Conservation (phyloP, 2,797 vertebrate species). For the Tympanoctomys barrerae region DNA sequence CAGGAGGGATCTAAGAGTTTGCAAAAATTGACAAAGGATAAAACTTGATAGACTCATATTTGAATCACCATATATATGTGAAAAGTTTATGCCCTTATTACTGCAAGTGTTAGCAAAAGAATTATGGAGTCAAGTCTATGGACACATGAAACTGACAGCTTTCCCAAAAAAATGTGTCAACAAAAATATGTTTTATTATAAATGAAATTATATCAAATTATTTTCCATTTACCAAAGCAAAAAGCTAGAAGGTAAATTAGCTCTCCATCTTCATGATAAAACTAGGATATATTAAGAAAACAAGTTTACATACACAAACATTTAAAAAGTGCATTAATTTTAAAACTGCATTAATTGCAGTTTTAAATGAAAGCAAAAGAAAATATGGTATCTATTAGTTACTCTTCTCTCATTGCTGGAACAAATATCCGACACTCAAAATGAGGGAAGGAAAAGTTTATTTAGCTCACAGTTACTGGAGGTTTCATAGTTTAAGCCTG, state of each 20-base stretch:
- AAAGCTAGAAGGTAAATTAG: not conserved
- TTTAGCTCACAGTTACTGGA: no score
- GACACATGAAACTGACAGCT: not conserved
- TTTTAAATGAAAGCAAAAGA: constrained; percentile 21
- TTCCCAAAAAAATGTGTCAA: not conserved
- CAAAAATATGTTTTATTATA: not conserved
- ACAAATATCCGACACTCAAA: no score
- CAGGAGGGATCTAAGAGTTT: not conserved
- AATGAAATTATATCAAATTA: constrained; percentile 32
- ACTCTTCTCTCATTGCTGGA: no score
- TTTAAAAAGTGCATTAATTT: constrained; percentile 57
- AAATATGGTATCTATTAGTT: not conserved
- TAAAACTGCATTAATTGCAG: not conserved
- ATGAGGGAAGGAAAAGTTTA: no score
- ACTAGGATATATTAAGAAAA: constrained; percentile 27
- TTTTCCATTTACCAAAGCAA: constrained; percentile 41
- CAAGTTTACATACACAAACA: not conserved
- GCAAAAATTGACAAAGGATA: constrained; percentile 33
- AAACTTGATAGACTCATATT: not conserved
- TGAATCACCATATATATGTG: not conserved
- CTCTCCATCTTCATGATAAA: not conserved
- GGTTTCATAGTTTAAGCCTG: no score
- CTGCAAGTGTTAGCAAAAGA: not conserved
- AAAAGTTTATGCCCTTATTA: not conserved
- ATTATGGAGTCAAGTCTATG: constrained; percentile 5